Base-by-base conservation (phyloP, 2,113 vertebrate species). In the Spizaetus ornatus region DNA sequence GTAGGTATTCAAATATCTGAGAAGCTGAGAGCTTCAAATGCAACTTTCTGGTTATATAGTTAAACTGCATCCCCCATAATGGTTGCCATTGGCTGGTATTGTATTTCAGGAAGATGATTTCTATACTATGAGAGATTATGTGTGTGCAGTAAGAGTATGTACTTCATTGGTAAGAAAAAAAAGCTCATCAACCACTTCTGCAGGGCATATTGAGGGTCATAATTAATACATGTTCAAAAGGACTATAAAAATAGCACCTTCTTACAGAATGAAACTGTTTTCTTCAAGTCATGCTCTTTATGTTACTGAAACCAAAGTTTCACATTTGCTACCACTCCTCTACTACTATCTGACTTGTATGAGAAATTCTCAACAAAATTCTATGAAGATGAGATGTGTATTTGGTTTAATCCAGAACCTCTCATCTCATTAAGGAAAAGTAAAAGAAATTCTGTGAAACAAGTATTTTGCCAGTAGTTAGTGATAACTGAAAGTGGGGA, bases 1-100 rank as follows among this genome's bases (percentile, higher is more conserved):
- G 99, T 99, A 97, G 97, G 97, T 71, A 6, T 88, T 90, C n/a
- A 63, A 34, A 69, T 66, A 50, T 48, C 45, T 59, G 26, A 77
- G 62, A 93, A 91, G 14, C 29, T 50, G 25, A 50, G 42, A 89
- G 27, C 32, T 95, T 82, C 50, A 71, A 26, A 38, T 81, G 42
- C 40, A 79, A 10, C 15, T 88, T 48, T 61, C 38, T 84, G 56
- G 12, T 91, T 84, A n/a, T 45, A 7, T 38, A 43, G 9, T 53
- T 82, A 32, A 86, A 72, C 25, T 86, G 11, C 27, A 27, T 77
- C 38, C 7, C 47, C 26, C 32, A 7, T 63, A 78, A 17, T 45
- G n/a, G 9, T 71, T 93, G 26, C 10, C 7, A 1, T 45, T 63
- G 63, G 19, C 63, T 80, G 14, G 3, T 53, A n/a, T 31, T 69